Evolutionary conservation across 2,113 vertebrate species (phyloP).

Genomic region (Holacanthus passer): DNA sequence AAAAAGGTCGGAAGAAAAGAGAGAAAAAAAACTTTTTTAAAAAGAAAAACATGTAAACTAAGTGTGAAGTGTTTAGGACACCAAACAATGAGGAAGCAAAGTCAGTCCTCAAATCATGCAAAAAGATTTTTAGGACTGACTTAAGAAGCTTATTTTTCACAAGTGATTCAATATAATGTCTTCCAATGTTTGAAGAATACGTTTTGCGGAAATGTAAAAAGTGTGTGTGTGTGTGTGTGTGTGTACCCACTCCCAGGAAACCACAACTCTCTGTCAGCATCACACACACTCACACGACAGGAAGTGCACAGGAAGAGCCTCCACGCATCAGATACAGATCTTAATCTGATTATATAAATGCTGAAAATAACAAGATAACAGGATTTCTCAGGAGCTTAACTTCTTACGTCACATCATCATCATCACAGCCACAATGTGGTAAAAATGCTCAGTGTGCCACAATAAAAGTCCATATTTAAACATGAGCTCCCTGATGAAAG

Average conservation of each 20-base stretch:
- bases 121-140: not conserved
- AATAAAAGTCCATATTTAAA: not conserved
- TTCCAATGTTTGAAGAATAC: not conserved
- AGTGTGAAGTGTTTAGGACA: no score
- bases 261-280: slow-evolving; percentile 7
- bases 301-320: slow-evolving; percentile 44
- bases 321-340: not conserved
- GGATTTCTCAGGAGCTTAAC: not conserved
- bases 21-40: no score
- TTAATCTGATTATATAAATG: slow-evolving; percentile 1
- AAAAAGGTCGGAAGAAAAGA: not conserved
- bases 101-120: not conserved
- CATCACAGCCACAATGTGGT: fast-evolving
- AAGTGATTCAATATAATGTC: not conserved
- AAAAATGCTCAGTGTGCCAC: not conserved
- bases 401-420: not conserved
- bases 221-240: not conserved
- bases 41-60: no score
- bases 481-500: no score
- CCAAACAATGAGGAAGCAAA: not conserved
- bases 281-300: not conserved
- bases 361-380: slow-evolving; percentile 9
- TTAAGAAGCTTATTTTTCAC: not conserved
- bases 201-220: not conserved
- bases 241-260: slow-evolving; percentile 44